A percentile compares a stretch with the other conserved stretches of the same genome.
phyloP scores from a whole-genome alignment of 2,113 vertebrate species.

The Reinhardtius hippoglossoides region DNA sequence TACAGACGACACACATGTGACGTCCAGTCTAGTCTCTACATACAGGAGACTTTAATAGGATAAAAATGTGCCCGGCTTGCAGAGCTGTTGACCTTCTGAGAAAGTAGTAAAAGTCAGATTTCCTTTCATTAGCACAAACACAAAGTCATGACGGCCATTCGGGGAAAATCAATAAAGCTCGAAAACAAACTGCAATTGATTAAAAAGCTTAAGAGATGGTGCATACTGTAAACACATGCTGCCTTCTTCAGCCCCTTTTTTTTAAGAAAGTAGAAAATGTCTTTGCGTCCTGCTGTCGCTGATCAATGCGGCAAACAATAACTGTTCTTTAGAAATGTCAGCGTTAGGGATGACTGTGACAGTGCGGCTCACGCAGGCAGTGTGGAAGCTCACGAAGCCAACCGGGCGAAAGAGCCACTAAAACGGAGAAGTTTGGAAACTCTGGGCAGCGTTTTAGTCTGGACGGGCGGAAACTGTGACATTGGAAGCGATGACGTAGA shows the following conservation, averaged over 20 bases:
- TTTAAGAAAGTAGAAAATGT: conserved; percentile 14
- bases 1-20: neutral
- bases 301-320: conserved; percentile 42
- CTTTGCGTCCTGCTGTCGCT: conserved; percentile 22
- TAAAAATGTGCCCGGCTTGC: neutral
- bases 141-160: conserved; percentile 53
- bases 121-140: conserved; percentile 57
- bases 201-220: conserved; percentile 30
- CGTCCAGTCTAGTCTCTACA: conserved; percentile 9
- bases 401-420: too few relatives aligned
- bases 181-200: conserved; percentile 58
- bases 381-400: too few relatives aligned
- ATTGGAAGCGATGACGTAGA: too few relatives aligned
- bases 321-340: conserved; percentile 17
- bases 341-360: neutral
- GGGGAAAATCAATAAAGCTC: conserved; percentile 56
- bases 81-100: conserved; percentile 42
- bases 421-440: too few relatives aligned
- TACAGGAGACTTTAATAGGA: neutral
- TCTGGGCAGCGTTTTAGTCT: too few relatives aligned
- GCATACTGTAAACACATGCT: conserved; percentile 17
- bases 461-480: too few relatives aligned
- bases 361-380: too few relatives aligned
- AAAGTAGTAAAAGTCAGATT: conserved; percentile 29
- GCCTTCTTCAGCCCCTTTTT: conserved; percentile 16